Conservation (phyloP, 30 jellyfish, hydroid and myxozoan genomes). For the Turritopsis dohrnii region DNA sequence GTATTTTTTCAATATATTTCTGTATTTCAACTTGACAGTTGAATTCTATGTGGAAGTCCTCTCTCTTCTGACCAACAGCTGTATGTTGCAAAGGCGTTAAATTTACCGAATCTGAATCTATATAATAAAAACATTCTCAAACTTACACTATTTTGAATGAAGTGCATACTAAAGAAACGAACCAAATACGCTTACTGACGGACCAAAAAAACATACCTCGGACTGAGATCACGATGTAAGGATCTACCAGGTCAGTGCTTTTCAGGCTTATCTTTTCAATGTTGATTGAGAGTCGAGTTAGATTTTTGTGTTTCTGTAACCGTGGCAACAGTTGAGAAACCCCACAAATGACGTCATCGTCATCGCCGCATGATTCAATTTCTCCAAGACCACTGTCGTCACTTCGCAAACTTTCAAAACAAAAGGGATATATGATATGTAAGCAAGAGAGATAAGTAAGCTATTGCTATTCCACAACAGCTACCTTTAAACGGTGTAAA, state of each 20-base stretch:
- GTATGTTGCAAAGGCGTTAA: conserved; percentile 2
- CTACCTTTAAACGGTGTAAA: too few species aligned
- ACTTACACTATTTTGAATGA: too few species aligned
- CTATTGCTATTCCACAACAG: too few species aligned
- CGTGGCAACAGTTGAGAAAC: conserved; percentile 13
- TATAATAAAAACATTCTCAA: too few species aligned
- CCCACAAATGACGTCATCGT: not conserved
- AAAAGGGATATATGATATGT: not conserved
- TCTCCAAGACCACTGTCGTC: conserved; percentile 15
- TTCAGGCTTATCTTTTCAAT: conserved; percentile 2
- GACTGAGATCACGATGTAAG: not conserved
- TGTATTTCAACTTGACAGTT: not conserved
- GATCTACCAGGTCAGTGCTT: not conserved
- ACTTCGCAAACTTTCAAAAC: not conserved
- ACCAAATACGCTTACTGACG: too few species aligned
- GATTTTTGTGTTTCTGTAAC: not conserved
- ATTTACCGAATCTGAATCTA: not conserved
- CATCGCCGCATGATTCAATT: not conserved
- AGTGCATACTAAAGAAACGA: too few species aligned
- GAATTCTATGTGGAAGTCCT: not conserved
- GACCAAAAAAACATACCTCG: too few species aligned
- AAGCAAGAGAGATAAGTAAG: not conserved
- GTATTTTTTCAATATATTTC: conserved; percentile 2
- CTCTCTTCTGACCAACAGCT: not conserved
- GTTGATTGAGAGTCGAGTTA: not conserved